Evolutionary conservation across 2,888 invertebrate species (phyloP), one percentile per base, ranked within the genome.

Genomic region (Chydorus sphaericus): DNA sequence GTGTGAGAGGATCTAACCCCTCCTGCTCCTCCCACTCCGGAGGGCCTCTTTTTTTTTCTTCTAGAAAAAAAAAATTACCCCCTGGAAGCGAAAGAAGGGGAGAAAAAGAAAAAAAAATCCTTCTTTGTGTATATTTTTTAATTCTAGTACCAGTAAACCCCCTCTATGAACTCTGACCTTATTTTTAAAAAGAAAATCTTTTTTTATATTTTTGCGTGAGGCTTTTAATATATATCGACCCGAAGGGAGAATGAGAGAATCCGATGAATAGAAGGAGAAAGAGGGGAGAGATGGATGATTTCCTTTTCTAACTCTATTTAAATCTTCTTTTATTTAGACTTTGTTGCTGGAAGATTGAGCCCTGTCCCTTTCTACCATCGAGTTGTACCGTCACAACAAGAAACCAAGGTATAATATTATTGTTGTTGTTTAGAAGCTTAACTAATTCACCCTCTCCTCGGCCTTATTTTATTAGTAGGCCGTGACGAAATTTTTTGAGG

Each of bases 1-100:
- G 11, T 26, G 44, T 23, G 44, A 44, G 44, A 44, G n/a, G n/a
- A n/a, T n/a, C 44, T 44, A 26, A 44, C 23, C 44, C 44, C 44
- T 44, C 44, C 26, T 28, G 44, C 44, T 26, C 44, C 44, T 44
- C 44, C 44, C 44, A 44, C 44, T 44, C 44, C 44, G 44, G 44
- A 44, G 28, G 28, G 28, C 26, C 44, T 44, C 26, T 44, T 14
- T 44, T 33, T 33, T 33, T 33, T n/a, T n/a, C n/a, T n/a, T n/a
- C n/a, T n/a, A n/a, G n/a, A n/a, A n/a, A n/a, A n/a, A n/a, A n/a
- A n/a, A n/a, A n/a, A n/a, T n/a, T n/a, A n/a, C n/a, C n/a, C n/a
- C n/a, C n/a, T n/a, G n/a, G n/a, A n/a, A n/a, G n/a, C n/a, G n/a
- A n/a, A n/a, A n/a, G n/a, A n/a, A n/a, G n/a, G n/a, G n/a, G n/a